phyloP scores from a whole-genome alignment of 2,113 vertebrate species.

The Leucosticte australis region DNA sequence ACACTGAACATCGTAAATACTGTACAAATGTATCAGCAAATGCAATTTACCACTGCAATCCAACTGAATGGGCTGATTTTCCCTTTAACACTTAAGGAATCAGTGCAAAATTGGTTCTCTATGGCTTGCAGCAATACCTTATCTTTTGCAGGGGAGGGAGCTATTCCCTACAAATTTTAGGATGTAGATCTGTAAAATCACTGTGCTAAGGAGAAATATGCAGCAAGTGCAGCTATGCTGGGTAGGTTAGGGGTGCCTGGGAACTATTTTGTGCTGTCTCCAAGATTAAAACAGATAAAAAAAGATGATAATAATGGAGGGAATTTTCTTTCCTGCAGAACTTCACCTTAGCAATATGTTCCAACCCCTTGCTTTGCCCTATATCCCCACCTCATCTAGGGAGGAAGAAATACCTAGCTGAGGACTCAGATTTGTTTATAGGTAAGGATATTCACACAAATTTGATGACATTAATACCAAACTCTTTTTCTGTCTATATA shows the following conservation, averaged over 20 bases:
- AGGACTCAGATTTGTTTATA: neutral
- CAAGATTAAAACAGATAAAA: neutral
- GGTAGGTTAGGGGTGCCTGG: neutral
- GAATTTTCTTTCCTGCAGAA: neutral
- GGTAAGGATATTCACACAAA: neutral
- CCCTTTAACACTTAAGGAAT: neutral
- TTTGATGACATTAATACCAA: neutral
- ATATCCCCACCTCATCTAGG: neutral
- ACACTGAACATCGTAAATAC: neutral
- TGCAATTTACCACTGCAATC: neutral
- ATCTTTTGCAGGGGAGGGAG: slow-evolving; percentile 46
- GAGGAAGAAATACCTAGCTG: neutral
- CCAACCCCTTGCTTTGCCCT: neutral
- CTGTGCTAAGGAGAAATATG: neutral
- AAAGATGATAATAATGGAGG: neutral
- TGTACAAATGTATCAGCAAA: neutral
- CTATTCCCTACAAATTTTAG: slow-evolving; percentile 44
- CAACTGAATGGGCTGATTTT: neutral
- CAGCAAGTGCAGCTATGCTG: neutral
- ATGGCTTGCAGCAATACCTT: neutral
- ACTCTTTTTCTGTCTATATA: neutral
- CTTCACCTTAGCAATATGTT: neutral
- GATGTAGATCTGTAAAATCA: neutral
- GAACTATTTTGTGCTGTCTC: neutral
- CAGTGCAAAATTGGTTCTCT: neutral